Evolutionary conservation across 2,797 vertebrate genomes (phyloP), one percentile per base, ranked within the genome.

Genomic region (Numenius phaeopus): DNA sequence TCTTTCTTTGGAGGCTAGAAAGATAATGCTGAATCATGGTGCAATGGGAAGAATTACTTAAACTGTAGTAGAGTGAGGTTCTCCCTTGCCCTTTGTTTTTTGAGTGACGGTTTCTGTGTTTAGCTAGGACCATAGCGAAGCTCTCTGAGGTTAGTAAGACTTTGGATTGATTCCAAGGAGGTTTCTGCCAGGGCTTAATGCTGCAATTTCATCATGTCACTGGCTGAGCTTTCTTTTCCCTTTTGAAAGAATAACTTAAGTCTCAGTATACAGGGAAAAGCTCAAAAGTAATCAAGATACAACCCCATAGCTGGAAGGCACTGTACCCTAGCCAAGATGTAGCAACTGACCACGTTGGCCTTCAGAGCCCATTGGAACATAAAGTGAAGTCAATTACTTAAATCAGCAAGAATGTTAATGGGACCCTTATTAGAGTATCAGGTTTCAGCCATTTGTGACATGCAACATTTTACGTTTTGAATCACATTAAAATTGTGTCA

Each of bases 341-440:
- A 87, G 58, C 42, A 58, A 69, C n/a, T 87, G 84, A 64, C 57
- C 54, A 20, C 16, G 17, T 5, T 82, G 70, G 70, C 54, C 83
- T 79, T 88, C 58, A 79, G 84, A 93, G 34, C 10, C 37, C 37
- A 26, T 23, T 76, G 59, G 39, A 94, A 95, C 22, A 79, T 18
- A 37, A 87, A 84, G 40, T 62, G 37, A 81, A 83, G 88, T 65
- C 3, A 30, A 87, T 89, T 94, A 81, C 95, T 96, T 93, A 94
- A 79, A 89, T 50, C 58, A 87, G 59, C 40, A 83, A 69, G 75
- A 79, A 24, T 62, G 50, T 90, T 96, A 93, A 89, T 87, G 72
- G 77, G 83, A 82, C 54, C 62, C 50, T 78, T 83, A 83, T 69
- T 50, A 47, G 39, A 84, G 55, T 70, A 91, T 78, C 61, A 82